Base-by-base conservation (phyloP, 2,797 vertebrate genomes). In the Pangasius larnaudii region DNA sequence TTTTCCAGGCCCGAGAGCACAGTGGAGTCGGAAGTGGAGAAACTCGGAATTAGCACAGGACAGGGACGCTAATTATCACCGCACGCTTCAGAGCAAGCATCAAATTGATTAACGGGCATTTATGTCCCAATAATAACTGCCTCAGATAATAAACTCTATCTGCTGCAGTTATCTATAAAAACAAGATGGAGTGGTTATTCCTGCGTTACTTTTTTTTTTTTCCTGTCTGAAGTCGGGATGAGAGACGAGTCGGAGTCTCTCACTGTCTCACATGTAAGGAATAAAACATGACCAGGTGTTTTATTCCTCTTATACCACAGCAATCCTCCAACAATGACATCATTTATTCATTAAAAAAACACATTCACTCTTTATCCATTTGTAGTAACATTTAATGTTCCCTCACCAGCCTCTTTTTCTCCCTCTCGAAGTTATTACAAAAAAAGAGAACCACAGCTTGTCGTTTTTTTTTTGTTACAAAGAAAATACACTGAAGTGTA, bases 211-310 rank as follows among this genome's bases (percentile, higher is more conserved):
- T 59, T 56, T 33, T 42, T 42, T 36, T 33, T 84, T 65, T 22
- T 18, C 39, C 39, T 90, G 90, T 94, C 94, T 95, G 94, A 95
- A 93, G 94, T 30, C 30, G 7, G 33, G 33, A 19, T 39, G 1
- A 71, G 4, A 19, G 67, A 22, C 33, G 33, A 71, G 69, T 39
- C 7, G 18, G 36, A 24, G 36, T 42, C 19, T 49, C 72, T 33
- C 6, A 39, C 33, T 8, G 36, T 19, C 18, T 22, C 9, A 0
- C 3, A 9, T 3, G 16, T 1, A 10, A 22, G 2, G n/a, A 16
- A 67, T 6, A 33, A 67, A 67, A 30, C n/a, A 3, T 67, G 11
- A 16, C 2, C 4, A 18, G 53, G 16, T 16, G 11, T 7, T 75
- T 75, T 49, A 49, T 49, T 75, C 24, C 42, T 49, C 42, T 75